Base-by-base conservation (phyloP, 2,797 vertebrate genomes). In the Iguana delicatissima region DNA sequence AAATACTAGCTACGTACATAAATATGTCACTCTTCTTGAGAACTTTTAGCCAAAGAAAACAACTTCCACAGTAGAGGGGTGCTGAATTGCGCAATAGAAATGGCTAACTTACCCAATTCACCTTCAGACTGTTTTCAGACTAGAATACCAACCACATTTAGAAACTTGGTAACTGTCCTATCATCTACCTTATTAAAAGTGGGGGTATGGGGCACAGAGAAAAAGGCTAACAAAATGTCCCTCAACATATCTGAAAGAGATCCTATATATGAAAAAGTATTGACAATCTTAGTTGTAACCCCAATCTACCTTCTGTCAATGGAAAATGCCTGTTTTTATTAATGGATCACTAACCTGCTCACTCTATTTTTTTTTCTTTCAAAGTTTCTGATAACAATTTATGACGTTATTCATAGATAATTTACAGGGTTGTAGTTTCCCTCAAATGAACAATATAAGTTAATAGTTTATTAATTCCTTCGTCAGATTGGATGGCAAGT, bases 1-100 rank as follows among this genome's bases (percentile, higher is more conserved):
- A 97, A 97, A 96, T 96, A 95, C 93, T 92, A 96, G 93, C 91
- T 96, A 93, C 94, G 93, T 94, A 91, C 95, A 96, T 97, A 96
- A 97, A 97, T 96, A 96, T 97, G 96, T 96, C 96, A 96, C 94
- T 92, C 94, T 88, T 94, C 93, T 95, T 96, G 93, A 83, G 92
- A 79, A 9, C 52, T 84, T 83, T 84, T 87, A 91, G 96, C 97
- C 97, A 97, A 97, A 95, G 91, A 95, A 96, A 97, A 96, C 94
- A 97, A 29, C 89, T 85, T 90, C 89, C 85, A 55, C 0, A 82
- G 95, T 86, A 85, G 88, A 94, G 87, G 92, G 96, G 85, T 52
- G 89, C 92, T 92, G 93, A 94, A 89, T 92, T 69, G 93, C 94
- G 94, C 94, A 93, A 81, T 93, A 93, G 57, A 96, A 96, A 87